Conservation (phyloP, 2,888 invertebrate species). For the Fragum fragum region DNA sequence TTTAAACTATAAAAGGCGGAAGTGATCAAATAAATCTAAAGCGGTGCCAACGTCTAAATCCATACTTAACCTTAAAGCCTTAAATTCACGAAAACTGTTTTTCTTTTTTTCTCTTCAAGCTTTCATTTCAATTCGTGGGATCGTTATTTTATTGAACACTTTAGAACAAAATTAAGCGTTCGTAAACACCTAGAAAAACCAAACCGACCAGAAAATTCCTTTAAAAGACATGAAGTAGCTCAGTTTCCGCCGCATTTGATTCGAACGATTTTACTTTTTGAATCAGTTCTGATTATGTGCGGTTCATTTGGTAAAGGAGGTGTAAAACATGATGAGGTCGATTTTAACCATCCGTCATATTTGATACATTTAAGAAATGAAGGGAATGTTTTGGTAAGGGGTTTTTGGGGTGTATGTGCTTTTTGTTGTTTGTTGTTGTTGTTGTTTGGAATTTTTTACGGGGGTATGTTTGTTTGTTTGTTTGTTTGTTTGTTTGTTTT, state of each 20-base stretch:
- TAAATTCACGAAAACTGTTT: too few relatives aligned
- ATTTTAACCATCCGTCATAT: neutral
- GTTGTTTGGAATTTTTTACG: too few relatives aligned
- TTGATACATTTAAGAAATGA: neutral
- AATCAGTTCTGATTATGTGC: constrained; percentile 5
- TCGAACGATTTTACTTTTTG: constrained; percentile 13
- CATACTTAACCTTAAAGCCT: too few relatives aligned
- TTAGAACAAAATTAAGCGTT: constrained; percentile 23
- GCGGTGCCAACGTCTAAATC: too few relatives aligned
- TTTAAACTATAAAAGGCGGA: too few relatives aligned
- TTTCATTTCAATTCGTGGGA: neutral
- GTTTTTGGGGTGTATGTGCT: too few relatives aligned
- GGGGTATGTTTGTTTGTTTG: too few relatives aligned
- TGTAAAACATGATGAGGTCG: constrained; percentile 22
- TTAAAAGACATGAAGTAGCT: constrained; percentile 6
- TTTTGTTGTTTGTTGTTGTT: too few relatives aligned
- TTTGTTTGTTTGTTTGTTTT: too few relatives aligned
- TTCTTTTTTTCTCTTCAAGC: neutral
- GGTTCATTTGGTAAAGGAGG: constrained; percentile 11
- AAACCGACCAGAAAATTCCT: constrained; percentile 14
- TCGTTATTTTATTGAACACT: neutral
- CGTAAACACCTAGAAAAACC: constrained; percentile 11
- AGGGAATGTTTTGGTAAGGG: too few relatives aligned
- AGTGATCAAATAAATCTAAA: too few relatives aligned
- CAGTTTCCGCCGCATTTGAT: constrained; percentile 20